These are phyloP conservation scores for Globodera rostochiensis DNA, from an alignment of 1,140 invertebrate species.

Conservation along the genomic window DNA sequence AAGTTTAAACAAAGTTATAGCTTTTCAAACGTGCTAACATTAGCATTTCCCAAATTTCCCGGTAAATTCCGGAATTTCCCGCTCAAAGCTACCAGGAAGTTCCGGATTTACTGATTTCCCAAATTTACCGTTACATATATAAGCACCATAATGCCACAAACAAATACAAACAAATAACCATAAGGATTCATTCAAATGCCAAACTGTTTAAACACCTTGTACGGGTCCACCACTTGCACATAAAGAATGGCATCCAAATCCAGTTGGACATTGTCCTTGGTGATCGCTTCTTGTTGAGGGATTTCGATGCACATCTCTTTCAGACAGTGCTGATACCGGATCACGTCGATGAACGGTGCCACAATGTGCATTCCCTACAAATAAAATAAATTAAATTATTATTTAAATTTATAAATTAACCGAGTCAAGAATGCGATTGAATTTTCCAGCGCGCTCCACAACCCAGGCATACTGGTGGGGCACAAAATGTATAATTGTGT, in stretches of 20 bases:
- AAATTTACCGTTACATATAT: no score
- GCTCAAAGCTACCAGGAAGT: no score
- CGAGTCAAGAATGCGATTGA: constrained; percentile 51
- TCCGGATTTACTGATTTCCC: no score
- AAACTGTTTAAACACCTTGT: constrained; percentile 70
- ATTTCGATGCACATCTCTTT: constrained; percentile 99
- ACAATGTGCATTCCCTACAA: constrained; percentile 83
- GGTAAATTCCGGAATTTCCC: no score
- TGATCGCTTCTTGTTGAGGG: constrained; percentile 96
- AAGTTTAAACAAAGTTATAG: no score
- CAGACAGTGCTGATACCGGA: constrained; percentile 96
- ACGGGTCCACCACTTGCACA: constrained; percentile 87
- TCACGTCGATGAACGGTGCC: constrained; percentile 85
- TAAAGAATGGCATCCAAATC: constrained; percentile 77
- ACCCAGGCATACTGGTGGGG: constrained; percentile 99
- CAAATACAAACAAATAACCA: neutral
- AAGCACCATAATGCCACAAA: neutral
- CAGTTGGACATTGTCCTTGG: constrained; percentile 74
- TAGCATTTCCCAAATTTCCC: no score
- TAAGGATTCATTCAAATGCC: no score
- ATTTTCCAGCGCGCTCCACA: constrained; percentile 83
- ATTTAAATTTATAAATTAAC: constrained; percentile 23
- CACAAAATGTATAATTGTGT: constrained; percentile 77
- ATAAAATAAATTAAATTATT: neutral
- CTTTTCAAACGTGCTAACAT: no score